Percentiles rank a stretch among this genome's conserved stretches.
phyloP scores from a whole-genome alignment of 35 echinoderm and acorn worm genomes.

The Amphiura filiformis region DNA sequence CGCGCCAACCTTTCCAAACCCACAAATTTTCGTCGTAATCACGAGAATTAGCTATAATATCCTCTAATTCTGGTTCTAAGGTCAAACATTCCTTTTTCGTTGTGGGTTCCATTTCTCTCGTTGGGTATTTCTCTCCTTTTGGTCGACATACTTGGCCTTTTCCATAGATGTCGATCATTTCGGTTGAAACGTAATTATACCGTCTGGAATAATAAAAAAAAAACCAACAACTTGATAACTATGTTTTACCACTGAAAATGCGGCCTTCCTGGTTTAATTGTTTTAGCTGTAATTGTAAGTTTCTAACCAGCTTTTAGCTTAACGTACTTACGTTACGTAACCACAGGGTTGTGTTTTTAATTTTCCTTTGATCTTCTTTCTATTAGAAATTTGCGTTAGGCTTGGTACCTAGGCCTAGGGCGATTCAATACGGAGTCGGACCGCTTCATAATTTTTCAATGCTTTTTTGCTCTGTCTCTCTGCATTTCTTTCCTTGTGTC shows the following conservation, averaged over 20 bases:
- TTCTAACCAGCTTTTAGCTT: neutral
- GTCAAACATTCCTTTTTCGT: slow-evolving; percentile 45
- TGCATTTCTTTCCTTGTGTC: too few species aligned
- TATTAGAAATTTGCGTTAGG: too few species aligned
- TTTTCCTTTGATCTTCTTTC: too few species aligned
- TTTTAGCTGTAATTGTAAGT: neutral
- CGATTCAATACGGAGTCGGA: too few species aligned
- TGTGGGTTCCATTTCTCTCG: neutral
- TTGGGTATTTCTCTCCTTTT: neutral
- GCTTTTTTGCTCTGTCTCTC: too few species aligned
- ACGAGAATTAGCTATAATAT: slow-evolving; percentile 47
- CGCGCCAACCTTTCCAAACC: slow-evolving; percentile 81
- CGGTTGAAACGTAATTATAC: neutral
- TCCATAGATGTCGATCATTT: slow-evolving; percentile 62
- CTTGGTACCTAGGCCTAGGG: too few species aligned
- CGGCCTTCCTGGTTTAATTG: neutral
- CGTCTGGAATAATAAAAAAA: slow-evolving; percentile 1
- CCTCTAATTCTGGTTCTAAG: slow-evolving; percentile 68
- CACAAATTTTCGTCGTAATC: slow-evolving; percentile 63
- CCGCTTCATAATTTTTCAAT: too few species aligned
- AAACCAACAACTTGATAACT: neutral
- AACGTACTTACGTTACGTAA: neutral
- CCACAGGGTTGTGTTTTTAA: neutral
- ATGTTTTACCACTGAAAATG: neutral
- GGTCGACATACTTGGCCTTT: slow-evolving; percentile 64